Conservation (phyloP, 2,797 vertebrate genomes). For the Zenarchopterus dispar region DNA sequence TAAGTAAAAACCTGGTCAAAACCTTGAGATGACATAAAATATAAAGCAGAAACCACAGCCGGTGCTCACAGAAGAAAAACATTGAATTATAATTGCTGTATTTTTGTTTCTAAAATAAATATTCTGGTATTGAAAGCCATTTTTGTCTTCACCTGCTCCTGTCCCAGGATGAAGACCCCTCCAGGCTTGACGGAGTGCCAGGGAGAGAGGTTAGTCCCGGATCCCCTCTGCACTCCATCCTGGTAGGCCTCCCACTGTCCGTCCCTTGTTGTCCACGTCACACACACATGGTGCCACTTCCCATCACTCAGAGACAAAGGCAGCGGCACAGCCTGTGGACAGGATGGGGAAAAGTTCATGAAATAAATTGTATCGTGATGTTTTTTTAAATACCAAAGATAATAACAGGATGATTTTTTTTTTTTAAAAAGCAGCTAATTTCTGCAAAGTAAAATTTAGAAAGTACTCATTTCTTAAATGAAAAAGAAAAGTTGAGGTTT, state of each 20-base stretch:
- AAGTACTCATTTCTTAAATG: too few relatives aligned
- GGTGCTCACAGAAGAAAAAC: neutral
- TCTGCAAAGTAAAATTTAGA: too few relatives aligned
- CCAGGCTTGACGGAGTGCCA: conserved; percentile 88
- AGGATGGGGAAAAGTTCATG: neutral
- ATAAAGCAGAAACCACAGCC: too few relatives aligned
- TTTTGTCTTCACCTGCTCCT: conserved; percentile 84
- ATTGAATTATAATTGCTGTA: too few relatives aligned
- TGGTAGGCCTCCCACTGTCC: conserved; percentile 86
- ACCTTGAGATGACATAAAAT: neutral
- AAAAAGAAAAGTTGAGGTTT: too few relatives aligned
- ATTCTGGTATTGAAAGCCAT: too few relatives aligned
- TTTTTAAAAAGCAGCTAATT: too few relatives aligned
- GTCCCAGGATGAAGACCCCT: conserved; percentile 88
- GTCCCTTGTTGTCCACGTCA: conserved; percentile 87
- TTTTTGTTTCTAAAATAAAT: too few relatives aligned
- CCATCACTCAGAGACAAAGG: conserved; percentile 82
- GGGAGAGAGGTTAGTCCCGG: conserved; percentile 78
- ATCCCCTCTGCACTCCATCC: conserved; percentile 79
- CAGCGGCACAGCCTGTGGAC: conserved; percentile 77
- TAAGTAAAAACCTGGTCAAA: neutral
- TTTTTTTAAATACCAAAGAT: neutral
- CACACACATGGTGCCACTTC: conserved; percentile 89
- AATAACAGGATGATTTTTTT: too few relatives aligned
- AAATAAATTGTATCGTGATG: neutral